These are phyloP conservation scores for Ochlodes sylvanus DNA, from an alignment of 2,888 invertebrate genomes.

Conservation along the genomic window DNA sequence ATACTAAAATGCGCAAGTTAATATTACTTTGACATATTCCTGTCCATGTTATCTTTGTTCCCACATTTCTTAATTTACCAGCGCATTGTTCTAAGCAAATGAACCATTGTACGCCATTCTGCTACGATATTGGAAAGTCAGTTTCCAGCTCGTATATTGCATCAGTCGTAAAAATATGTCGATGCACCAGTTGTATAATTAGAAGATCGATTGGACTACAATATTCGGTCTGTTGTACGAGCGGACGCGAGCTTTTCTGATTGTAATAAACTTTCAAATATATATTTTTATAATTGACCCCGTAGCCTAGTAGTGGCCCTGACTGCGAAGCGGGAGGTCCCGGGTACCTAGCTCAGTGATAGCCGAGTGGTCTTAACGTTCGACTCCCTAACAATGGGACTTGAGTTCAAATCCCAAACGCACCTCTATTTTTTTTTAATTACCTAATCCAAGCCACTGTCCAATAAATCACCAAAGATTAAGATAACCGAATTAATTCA, in stretches of 20 bases:
- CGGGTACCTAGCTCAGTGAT: no score
- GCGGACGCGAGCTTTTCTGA: not conserved
- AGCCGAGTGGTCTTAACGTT: no score
- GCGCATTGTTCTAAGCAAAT: conserved; percentile 27
- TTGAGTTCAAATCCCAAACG: no score
- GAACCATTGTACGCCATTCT: conserved; percentile 23
- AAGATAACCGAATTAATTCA: no score
- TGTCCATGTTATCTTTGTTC: not conserved
- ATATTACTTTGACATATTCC: not conserved
- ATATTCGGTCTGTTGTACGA: not conserved
- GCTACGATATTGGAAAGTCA: conserved; percentile 15
- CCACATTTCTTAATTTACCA: conserved; percentile 16
- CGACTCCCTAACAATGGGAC: no score
- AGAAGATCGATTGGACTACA: conserved; percentile 18
- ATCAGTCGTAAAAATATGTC: conserved; percentile 6
- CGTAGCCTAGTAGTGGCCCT: no score
- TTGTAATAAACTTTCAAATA: no score
- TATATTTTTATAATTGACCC: no score
- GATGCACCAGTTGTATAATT: conserved; percentile 14
- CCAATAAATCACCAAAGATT: no score
- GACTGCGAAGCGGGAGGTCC: no score
- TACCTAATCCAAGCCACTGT: no score
- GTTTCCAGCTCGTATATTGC: conserved; percentile 13
- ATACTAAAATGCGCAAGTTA: conserved; percentile 4
- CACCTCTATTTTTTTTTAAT: no score